These are phyloP conservation scores for Ischnura elegans DNA, from an alignment of 2,888 invertebrate genomes.

Conservation along the genomic window DNA sequence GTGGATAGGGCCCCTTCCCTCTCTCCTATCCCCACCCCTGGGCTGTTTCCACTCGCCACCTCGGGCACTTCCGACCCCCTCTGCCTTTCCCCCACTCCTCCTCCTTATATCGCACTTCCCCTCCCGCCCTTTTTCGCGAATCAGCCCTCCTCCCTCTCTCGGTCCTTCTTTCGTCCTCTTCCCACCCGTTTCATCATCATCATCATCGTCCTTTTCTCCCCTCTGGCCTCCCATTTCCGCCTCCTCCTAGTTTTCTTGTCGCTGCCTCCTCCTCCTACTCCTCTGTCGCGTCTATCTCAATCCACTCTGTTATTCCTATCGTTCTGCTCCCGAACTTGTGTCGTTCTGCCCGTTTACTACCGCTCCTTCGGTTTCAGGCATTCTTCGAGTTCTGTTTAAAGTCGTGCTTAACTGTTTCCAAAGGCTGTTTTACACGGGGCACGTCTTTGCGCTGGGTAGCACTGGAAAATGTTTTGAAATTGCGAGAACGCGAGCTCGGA, in stretches of 20 bases:
- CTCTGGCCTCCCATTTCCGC: neutral
- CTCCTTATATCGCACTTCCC: neutral
- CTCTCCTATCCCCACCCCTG: neutral
- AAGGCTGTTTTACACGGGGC: too few species aligned
- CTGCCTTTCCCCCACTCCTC: neutral
- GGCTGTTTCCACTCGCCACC: neutral
- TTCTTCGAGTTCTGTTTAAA: too few species aligned
- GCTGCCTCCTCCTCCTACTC: neutral
- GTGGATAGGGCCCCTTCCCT: neutral
- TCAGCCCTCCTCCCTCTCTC: neutral
- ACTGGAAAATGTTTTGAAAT: too few species aligned
- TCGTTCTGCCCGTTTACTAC: too few species aligned
- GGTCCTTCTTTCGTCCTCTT: neutral
- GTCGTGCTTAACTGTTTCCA: too few species aligned
- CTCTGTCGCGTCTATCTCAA: too few species aligned
- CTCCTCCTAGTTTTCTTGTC: neutral
- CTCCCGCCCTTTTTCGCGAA: neutral
- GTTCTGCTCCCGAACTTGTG: too few species aligned
- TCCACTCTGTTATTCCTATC: too few species aligned
- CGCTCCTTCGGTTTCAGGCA: too few species aligned
- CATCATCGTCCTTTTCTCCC: neutral
- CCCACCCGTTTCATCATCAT: constrained; percentile 33
- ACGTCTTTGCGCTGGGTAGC: too few species aligned
- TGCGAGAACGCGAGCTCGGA: too few species aligned
- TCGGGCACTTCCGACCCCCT: neutral